Percentiles rank a stretch among this genome's conserved stretches.
These are phyloP conservation scores for Bombus sibiricus DNA, from an alignment of 1,140 invertebrate species.

Conservation along the genomic window DNA sequence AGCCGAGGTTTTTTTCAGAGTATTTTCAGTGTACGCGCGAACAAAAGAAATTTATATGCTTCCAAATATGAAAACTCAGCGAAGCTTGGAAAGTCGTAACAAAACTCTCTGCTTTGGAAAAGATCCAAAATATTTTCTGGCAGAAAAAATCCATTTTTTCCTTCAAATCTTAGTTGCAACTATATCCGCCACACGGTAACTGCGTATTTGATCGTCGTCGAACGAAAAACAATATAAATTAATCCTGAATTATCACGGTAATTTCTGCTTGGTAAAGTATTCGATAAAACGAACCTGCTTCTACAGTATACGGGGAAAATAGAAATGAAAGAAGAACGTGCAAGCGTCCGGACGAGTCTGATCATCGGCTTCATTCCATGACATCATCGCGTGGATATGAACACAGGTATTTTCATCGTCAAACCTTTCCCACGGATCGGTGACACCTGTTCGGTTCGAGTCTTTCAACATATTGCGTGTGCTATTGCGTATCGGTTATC, in stretches of 20 bases:
- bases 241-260: background rate
- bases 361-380: background rate
- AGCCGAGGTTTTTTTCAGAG: too few species aligned
- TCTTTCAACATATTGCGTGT: constrained; percentile 21
- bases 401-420: constrained; percentile 7
- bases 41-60: too few species aligned
- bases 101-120: background rate
- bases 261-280: background rate
- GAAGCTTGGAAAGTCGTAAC: too few species aligned
- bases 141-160: background rate
- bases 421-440: constrained; percentile 36
- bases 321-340: background rate
- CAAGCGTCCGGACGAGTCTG: background rate
- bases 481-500: constrained; percentile 1
- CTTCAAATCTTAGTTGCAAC: too few species aligned
- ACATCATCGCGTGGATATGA: constrained; percentile 13
- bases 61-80: too few species aligned
- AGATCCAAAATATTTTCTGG: background rate
- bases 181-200: too few species aligned
- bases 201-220: background rate
- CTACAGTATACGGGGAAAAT: background rate
- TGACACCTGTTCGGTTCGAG: constrained; percentile 36
- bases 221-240: background rate
- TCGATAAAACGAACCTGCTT: background rate
- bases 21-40: too few species aligned